Percentiles rank a stretch among this genome's conserved stretches.
Evolutionary conservation across 2,888 invertebrate genomes (phyloP).

Genomic region (Ferdinandea cuprea): DNA sequence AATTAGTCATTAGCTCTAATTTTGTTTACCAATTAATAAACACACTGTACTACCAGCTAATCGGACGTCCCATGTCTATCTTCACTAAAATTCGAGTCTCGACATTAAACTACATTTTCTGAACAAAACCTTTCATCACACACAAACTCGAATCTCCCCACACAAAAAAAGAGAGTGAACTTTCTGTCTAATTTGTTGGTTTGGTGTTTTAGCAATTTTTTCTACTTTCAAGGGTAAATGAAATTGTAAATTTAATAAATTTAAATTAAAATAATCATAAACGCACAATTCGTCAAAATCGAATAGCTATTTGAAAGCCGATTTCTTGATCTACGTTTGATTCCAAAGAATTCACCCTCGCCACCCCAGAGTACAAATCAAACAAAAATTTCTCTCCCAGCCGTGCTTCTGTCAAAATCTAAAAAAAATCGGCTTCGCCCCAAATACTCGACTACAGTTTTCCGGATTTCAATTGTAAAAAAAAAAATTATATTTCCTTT

Average conservation of each 20-base stretch:
- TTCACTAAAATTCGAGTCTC: constrained; percentile 36
- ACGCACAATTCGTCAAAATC: not conserved
- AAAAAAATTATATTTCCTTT: not conserved
- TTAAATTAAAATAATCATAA: constrained; percentile 36
- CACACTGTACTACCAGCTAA: not conserved
- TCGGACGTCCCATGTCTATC: not conserved
- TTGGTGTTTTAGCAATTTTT: constrained; percentile 63
- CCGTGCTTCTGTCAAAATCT: constrained; percentile 66
- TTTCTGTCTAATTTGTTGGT: constrained; percentile 71
- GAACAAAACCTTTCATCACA: constrained; percentile 57
- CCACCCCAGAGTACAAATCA: constrained; percentile 50
- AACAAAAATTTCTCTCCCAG: constrained; percentile 67
- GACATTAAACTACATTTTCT: constrained; percentile 28
- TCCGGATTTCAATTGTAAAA: constrained; percentile 5
- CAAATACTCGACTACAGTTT: constrained; percentile 14
- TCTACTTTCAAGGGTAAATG: constrained; percentile 56
- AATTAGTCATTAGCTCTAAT: no score
- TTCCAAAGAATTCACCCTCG: constrained; percentile 37
- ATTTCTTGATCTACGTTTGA: constrained; percentile 12
- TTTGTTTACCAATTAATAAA: not conserved
- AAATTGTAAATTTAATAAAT: constrained; percentile 36
- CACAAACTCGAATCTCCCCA: constrained; percentile 30
- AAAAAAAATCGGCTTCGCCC: constrained; percentile 70
- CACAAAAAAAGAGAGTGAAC: constrained; percentile 51
- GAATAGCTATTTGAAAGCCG: not conserved